Conservation (phyloP, 2,888 invertebrate genomes). For the Synanthedon myopaeformis region DNA sequence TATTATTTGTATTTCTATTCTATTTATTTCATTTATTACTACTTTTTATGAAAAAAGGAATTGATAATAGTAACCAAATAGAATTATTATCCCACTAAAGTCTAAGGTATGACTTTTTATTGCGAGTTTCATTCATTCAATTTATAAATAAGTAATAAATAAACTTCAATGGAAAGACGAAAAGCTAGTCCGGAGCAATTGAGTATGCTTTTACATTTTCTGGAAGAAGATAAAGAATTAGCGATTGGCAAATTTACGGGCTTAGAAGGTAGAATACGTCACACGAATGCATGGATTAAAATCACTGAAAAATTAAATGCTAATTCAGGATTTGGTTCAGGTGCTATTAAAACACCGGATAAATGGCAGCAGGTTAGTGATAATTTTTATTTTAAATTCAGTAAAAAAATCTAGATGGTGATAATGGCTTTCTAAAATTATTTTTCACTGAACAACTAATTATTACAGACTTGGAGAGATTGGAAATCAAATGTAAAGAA, state of each 20-base stretch:
- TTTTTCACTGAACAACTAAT: slow-evolving; percentile 1
- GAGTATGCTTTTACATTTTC: slow-evolving; percentile 39
- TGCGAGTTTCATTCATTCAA: slow-evolving; percentile 1
- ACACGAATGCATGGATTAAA: slow-evolving; percentile 45
- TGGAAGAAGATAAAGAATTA: slow-evolving; percentile 40
- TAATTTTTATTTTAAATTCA: no score
- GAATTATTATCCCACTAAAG: no score
- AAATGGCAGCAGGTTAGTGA: slow-evolving; percentile 41
- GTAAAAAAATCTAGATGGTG: no score
- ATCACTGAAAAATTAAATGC: slow-evolving; percentile 45
- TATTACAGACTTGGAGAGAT: slow-evolving; percentile 38
- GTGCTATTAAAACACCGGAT: slow-evolving; percentile 46
- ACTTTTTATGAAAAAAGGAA: no score
- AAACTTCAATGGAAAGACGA: slow-evolving; percentile 23
- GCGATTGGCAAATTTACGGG: slow-evolving; percentile 41
- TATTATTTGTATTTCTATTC: no score
- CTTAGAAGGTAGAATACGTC: slow-evolving; percentile 35
- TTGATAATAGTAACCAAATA: no score
- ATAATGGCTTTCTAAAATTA: background rate
- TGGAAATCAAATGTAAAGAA: slow-evolving; percentile 51
- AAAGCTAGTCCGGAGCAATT: slow-evolving; percentile 48
- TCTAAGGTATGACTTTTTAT: background rate
- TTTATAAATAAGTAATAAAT: slow-evolving; percentile 1
- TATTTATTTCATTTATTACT: no score
- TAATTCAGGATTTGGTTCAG: slow-evolving; percentile 42